Evolutionary conservation across 1,140 invertebrate genomes (phyloP).

Genomic region (Schmidtea mediterranea): DNA sequence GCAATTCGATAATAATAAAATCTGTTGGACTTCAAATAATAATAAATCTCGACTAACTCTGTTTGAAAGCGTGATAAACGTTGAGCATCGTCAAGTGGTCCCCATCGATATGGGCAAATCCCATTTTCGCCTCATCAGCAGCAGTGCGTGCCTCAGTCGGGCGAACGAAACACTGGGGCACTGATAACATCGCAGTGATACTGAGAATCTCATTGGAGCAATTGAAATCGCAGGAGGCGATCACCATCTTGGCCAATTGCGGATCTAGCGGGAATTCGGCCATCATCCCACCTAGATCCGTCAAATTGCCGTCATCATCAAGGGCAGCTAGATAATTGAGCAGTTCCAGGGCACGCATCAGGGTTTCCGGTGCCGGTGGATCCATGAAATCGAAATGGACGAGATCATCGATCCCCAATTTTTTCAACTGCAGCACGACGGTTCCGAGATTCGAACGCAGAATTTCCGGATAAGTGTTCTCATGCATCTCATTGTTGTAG

Average conservation of each 20-base stretch:
- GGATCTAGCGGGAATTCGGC: constrained; percentile 97
- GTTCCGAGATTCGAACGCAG: constrained; percentile 77
- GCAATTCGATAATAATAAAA: too few relatives aligned
- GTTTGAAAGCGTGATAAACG: constrained; percentile 93
- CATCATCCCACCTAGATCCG: constrained; percentile 51
- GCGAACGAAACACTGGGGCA: constrained; percentile 94
- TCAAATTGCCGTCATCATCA: constrained; percentile 50
- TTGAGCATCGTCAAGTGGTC: constrained; percentile 82
- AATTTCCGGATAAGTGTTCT: constrained; percentile 97
- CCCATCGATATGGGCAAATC: constrained; percentile 95
- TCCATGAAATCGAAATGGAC: constrained; percentile 99
- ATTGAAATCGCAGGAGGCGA: constrained; percentile 72
- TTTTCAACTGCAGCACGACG: constrained; percentile 88
- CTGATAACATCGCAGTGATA: constrained; percentile 96
- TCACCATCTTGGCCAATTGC: constrained; percentile 92
- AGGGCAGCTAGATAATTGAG: constrained; percentile 83
- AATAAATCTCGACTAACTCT: constrained; percentile 88
- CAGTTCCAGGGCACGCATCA: constrained; percentile 92
- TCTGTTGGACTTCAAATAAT: too few relatives aligned
- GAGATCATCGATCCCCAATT: constrained; percentile 90
- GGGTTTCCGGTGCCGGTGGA: constrained; percentile 93
- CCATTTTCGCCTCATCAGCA: constrained; percentile 91
- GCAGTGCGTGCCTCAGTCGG: constrained; percentile 95
- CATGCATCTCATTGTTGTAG: constrained; percentile 94
- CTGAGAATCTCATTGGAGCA: constrained; percentile 98